Base-by-base conservation (phyloP, 1,140 invertebrate genomes). In the Solen grandis region DNA sequence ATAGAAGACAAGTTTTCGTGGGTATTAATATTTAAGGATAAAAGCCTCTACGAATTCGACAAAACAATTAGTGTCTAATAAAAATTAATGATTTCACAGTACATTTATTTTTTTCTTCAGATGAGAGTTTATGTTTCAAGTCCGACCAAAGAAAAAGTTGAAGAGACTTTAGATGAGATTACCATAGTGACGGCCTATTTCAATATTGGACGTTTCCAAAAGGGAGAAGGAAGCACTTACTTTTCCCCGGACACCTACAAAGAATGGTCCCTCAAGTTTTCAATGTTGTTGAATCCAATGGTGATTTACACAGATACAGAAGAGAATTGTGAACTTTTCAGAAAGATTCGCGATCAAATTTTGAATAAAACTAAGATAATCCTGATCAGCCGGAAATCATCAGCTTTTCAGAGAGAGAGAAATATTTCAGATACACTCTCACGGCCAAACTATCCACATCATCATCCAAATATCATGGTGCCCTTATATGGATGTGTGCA, bases 141-240 rank as follows among this genome's bases (percentile, higher is more conserved):
- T n/a, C n/a, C n/a, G n/a, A n/a, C n/a, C n/a, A n/a, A n/a, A n/a
- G n/a, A n/a, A 22, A 25, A 35, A 63, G 13, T 77, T 14, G 33
- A n/a, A n/a, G n/a, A n/a, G n/a, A n/a, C n/a, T n/a, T n/a, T n/a
- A n/a, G n/a, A n/a, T n/a, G n/a, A 84, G 33, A 50, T 87, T 33
- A 89, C 88, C 0, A 63, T 89, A 10, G 85, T 89, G 0, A 89
- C 88, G 5, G 87, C 84, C 2, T 89, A 86, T 60, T 88, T 87
- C 50, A 78, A 88, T 62, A 22, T 88, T 19, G 87, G 87, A 59
- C 22, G 65, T 19, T 87, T 89, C 62, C 36, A 36, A n/a, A 89
- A 89, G 82, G 85, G 83, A 46, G 19, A 2, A 27, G 0, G 5
- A 5, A 4, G 22, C 14, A 52, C 14, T 5, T 19, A 70, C 16